Percentiles rank a stretch among this genome's conserved stretches.
These are phyloP conservation scores for Passerina amoena DNA, from an alignment of 2,113 vertebrate genomes.

Conservation along the genomic window DNA sequence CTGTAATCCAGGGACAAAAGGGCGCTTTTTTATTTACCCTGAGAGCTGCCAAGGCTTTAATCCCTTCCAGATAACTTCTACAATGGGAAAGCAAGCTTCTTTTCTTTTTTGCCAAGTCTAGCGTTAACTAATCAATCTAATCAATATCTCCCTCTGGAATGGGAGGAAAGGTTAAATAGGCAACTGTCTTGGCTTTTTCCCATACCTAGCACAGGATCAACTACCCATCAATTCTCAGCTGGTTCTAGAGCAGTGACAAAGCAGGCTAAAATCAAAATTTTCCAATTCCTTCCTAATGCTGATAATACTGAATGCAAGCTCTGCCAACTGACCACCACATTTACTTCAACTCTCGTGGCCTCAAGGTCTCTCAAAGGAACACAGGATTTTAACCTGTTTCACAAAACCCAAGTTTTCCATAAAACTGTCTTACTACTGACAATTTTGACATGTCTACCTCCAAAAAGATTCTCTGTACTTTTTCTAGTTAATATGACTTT, in stretches of 20 bases:
- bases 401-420: not conserved
- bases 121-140: constrained; percentile 20
- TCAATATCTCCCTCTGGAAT: not conserved
- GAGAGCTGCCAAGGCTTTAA: constrained; percentile 45
- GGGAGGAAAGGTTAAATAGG: not conserved
- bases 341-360: not conserved
- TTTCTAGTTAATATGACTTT: not conserved
- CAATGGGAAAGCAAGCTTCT: not conserved
- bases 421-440: not conserved
- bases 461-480: not conserved
- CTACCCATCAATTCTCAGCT: not conserved
- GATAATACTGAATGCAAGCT: not conserved
- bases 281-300: not conserved
- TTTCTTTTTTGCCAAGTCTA: not conserved
- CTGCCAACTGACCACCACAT: not conserved
- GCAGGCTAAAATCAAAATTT: not conserved
- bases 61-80: constrained; percentile 34
- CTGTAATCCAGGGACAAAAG: constrained; percentile 65
- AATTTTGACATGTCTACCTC: not conserved
- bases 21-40: constrained; percentile 28
- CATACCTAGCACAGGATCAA: not conserved
- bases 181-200: not conserved
- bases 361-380: not conserved
- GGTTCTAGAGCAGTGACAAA: not conserved
- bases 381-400: not conserved